Base-by-base conservation (phyloP, 2,888 invertebrate genomes). In the Epiblema foenella region DNA sequence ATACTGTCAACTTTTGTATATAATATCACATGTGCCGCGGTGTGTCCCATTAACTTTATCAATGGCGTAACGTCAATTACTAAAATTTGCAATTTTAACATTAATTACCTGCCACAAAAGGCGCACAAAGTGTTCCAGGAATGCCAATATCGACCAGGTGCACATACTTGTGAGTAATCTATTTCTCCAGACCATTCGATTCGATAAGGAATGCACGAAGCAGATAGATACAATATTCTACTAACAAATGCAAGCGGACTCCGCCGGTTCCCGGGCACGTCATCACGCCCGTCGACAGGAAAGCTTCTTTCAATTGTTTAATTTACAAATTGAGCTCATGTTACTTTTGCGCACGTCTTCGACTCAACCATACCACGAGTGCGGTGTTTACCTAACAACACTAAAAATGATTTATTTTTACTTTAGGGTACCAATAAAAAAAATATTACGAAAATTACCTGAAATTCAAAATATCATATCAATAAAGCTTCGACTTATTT, bases 221-320 rank as follows among this genome's bases (percentile, higher is more conserved):
- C 7, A 63, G 5, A 64, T 11, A 63, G 5, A 64, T 11, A 60
- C 59, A 46, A 46, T 37, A 51, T 63, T n/a, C 63, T 39, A 63
- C 33, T 52, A 52, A 37, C 51, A 64, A 52, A 64, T 64, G 52
- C 64, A 54, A 51, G 52, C 39, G 10, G 24, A 52, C 52, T 64
- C 63, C 33, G 49, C 17, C 49, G 51, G 51, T 63, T 37, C 49
- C 54, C 52, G 52, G 29, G 46, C 57, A 57, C 69, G 62, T 63
- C 69, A 63, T 33, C 56, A 42, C 68, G 29, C 54, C 52, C 42
- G 18, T 18, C 18, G 24, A 58, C 39, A 18, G 58, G 11, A 12
- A 52, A 37, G 15, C 56, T 60, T 33, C 62, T n/a, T 68, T 54
- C 62, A 69, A 68, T 68, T 70, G 57, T 54, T 65, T 54, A 33